phyloP scores from a whole-genome alignment of 2,113 vertebrate species.

The Silurus meridionalis region DNA sequence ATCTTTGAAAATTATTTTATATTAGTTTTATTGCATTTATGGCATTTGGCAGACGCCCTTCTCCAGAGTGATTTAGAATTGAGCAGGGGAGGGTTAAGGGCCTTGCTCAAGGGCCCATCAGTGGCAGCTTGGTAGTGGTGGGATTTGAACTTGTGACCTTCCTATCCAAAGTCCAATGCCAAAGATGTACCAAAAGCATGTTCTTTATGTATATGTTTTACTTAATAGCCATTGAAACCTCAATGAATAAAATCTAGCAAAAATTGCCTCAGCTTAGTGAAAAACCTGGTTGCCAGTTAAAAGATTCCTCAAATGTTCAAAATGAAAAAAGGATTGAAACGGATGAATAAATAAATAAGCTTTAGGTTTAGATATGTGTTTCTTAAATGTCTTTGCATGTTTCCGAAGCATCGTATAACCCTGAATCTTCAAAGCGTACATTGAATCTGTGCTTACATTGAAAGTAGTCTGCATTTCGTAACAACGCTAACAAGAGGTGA shows the following conservation, averaged over 20 bases:
- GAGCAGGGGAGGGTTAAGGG: too few relatives aligned
- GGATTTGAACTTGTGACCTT: too few relatives aligned
- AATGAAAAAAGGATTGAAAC: not conserved
- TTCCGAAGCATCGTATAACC: conserved; percentile 8
- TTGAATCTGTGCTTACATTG: conserved; percentile 7
- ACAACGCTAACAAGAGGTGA: not conserved
- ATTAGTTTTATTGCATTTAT: not conserved
- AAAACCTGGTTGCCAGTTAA: not conserved
- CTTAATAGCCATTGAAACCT: not conserved
- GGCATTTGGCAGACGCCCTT: too few relatives aligned
- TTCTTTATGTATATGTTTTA: not conserved
- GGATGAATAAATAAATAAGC: too few relatives aligned
- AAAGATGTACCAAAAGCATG: not conserved
- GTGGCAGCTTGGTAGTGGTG: too few relatives aligned
- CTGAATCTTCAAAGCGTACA: conserved; percentile 19
- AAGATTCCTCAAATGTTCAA: not conserved
- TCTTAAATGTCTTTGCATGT: not conserved
- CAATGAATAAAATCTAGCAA: not conserved
- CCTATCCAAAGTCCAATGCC: too few relatives aligned
- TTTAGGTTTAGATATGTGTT: not conserved
- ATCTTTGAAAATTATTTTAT: not conserved
- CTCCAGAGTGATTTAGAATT: too few relatives aligned
- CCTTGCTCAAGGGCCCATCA: too few relatives aligned
- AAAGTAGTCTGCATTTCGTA: conserved; percentile 20
- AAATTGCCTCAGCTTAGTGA: not conserved